These are phyloP conservation scores for Amphipyra berbera DNA, from an alignment of 2,888 invertebrate species.

Conservation along the genomic window DNA sequence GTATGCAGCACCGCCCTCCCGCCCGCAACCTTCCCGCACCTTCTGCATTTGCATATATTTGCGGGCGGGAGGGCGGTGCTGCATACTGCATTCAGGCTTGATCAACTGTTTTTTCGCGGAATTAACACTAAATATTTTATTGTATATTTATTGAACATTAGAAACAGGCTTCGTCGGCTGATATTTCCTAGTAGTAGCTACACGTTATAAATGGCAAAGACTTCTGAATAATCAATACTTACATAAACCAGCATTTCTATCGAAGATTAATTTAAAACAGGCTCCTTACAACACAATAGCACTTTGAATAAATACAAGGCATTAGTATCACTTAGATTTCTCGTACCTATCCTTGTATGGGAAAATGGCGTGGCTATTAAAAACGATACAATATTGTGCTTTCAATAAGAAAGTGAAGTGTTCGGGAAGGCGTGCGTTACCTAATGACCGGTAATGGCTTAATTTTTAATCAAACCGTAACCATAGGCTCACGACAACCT, in stretches of 20 bases:
- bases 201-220: neutral
- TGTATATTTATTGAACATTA: too few relatives aligned
- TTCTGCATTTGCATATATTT: too few relatives aligned
- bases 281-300: slow-evolving; percentile 37
- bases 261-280: slow-evolving; percentile 23
- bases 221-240: neutral
- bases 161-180: too few relatives aligned
- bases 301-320: slow-evolving; percentile 40
- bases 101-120: too few relatives aligned
- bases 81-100: too few relatives aligned
- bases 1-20: too few relatives aligned
- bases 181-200: too few relatives aligned
- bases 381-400: slow-evolving; percentile 38
- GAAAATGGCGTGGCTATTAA: slow-evolving; percentile 27
- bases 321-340: slow-evolving; percentile 30
- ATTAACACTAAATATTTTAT: too few relatives aligned
- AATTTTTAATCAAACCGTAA: slow-evolving; percentile 73
- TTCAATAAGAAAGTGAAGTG: slow-evolving; percentile 45
- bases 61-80: too few relatives aligned
- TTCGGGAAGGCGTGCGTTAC: slow-evolving; percentile 48
- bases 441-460: slow-evolving; percentile 73
- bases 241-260: slow-evolving; percentile 26
- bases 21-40: too few relatives aligned
- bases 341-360: slow-evolving; percentile 29
- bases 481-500: slow-evolving; percentile 67